phyloP scores from a whole-genome alignment of 30 jellyfish, hydroid and myxozoan species.

The Pseudorhiza aurosa region DNA sequence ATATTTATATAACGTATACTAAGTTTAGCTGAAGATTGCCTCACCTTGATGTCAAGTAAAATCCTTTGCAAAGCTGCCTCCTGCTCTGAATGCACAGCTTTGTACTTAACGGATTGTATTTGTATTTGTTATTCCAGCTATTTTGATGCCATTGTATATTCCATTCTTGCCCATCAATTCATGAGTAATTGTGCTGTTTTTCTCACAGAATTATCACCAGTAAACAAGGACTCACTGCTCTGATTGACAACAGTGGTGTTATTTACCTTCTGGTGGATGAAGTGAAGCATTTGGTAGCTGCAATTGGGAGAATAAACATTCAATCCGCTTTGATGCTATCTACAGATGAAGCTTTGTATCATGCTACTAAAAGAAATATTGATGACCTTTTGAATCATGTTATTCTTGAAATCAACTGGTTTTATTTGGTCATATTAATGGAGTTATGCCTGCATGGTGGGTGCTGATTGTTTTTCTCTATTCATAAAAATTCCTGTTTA shows the following conservation, averaged over 20 bases:
- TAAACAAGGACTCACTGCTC: not conserved
- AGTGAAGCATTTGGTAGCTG: not conserved
- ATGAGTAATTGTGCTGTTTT: not conserved
- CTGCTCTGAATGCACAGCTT: too few species aligned
- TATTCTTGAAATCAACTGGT: constrained; percentile 15
- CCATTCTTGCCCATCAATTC: not conserved
- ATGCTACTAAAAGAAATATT: not conserved
- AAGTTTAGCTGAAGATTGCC: too few species aligned
- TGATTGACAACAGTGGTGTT: not conserved
- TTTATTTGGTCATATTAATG: not conserved
- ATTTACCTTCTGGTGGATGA: not conserved
- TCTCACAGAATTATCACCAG: not conserved
- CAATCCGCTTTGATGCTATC: not conserved
- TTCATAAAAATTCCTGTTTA: not conserved
- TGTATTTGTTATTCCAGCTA: not conserved
- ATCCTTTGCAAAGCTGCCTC: too few species aligned
- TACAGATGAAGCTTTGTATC: not conserved
- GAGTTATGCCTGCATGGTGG: constrained; percentile 15
- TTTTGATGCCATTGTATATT: not conserved
- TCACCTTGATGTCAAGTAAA: too few species aligned
- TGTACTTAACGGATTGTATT: too few species aligned
- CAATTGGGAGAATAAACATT: constrained; percentile 30
- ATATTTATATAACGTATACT: too few species aligned
- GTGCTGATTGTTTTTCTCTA: not conserved
- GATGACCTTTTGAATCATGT: not conserved